These are phyloP conservation scores for Pavo muticus DNA, from an alignment of 2,113 vertebrate genomes.

Conservation along the genomic window DNA sequence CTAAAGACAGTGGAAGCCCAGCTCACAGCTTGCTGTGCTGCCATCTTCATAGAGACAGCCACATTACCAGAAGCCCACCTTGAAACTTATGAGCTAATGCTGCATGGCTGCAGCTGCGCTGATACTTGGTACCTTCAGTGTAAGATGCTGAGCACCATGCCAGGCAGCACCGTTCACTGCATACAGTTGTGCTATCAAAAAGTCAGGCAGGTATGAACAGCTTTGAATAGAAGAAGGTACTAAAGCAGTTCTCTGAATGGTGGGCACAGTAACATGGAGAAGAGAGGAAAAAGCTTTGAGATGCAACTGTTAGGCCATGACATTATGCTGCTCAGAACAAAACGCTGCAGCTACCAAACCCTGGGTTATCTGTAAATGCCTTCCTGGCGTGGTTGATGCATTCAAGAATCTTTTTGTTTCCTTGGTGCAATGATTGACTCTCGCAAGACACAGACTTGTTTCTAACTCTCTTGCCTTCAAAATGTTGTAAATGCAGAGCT, in stretches of 20 bases:
- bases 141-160: neutral
- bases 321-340: neutral
- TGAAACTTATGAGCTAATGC: neutral
- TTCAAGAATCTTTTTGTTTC: neutral
- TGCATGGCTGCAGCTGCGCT: neutral
- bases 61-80: neutral
- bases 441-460: neutral
- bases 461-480: neutral
- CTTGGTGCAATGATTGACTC: neutral
- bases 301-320: neutral
- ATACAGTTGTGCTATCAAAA: neutral
- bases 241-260: neutral
- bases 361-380: neutral
- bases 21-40: neutral
- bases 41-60: neutral
- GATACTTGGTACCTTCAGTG: neutral
- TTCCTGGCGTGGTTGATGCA: neutral
- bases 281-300: neutral
- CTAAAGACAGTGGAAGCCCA: neutral
- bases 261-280: neutral
- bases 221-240: neutral
- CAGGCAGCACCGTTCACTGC: neutral
- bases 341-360: neutral
- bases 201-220: neutral
- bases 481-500: neutral